Base-by-base conservation (phyloP, 2,113 vertebrate species). In the Oncorhynchus mykiss region DNA sequence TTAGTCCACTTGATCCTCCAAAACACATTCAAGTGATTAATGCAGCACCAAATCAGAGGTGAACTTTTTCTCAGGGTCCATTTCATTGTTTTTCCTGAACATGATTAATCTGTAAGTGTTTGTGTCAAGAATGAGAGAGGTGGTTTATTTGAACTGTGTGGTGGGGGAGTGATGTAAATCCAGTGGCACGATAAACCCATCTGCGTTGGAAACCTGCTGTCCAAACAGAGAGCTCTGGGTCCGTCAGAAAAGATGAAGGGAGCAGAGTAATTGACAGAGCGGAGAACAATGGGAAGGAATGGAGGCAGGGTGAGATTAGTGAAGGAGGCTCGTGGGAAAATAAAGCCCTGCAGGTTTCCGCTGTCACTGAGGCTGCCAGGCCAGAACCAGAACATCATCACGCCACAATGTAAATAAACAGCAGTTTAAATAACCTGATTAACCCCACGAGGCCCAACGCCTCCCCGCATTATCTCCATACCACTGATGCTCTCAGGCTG, bases 341-440 rank as follows among this genome's bases (percentile, higher is more conserved):
- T 70, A 80, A 88, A 84, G 31, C 81, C 71, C 71, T 74, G 70
- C 48, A 62, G 59, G 59, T 62, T 62, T 62, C 59, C 24, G 5
- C 59, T 22, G 59, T 62, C 59, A 62, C 24, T 25, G 12, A 71
- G n/a, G 24, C 65, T 4, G 70, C 14, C 75, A 72, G 69, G 16
- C 51, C 51, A 14, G 14, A 54, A 54, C 51, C 16, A 54, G 75
- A 82, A 72, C 49, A 66, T 60, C 71, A 67, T 66, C 75, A 78
- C 76, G 72, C 48, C 24, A 65, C 64, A 54, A 48, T 67, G 71
- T 65, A 81, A 88, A 90, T 84, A 88, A 89, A 87, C 81, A 83
- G 51, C 59, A 65, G 70, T 72, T 72, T 57, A 59, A 24, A 22
- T 18, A 73, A 3, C 72, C 48, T 78, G 31, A 51, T 68, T 57